phyloP scores from a whole-genome alignment of 1,140 invertebrate genomes.

The Pogonomyrmex barbatus region DNA sequence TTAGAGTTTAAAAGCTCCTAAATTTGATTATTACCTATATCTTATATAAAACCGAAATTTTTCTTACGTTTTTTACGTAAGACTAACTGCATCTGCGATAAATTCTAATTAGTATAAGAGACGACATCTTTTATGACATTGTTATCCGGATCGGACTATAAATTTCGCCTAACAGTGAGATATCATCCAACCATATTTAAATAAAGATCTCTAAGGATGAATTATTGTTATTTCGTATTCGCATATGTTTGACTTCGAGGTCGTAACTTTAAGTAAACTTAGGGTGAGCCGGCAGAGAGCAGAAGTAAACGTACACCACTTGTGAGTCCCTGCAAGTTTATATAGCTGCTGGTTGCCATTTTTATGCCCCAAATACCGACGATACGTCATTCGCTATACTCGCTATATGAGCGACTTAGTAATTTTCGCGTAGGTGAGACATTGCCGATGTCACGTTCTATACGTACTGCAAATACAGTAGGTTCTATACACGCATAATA shows the following conservation, averaged over 20 bases:
- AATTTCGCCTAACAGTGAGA: not conserved
- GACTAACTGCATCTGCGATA: not conserved
- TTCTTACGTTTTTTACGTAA: not conserved
- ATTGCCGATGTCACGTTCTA: conserved; percentile 23
- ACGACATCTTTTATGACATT: not conserved
- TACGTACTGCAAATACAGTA: not conserved
- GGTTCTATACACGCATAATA: not conserved
- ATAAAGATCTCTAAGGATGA: conserved; percentile 5
- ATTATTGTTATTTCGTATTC: not conserved
- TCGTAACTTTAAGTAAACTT: conserved; percentile 34
- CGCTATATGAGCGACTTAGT: not conserved
- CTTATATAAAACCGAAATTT: not conserved
- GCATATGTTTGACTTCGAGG: conserved; percentile 10
- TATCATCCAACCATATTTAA: not conserved
- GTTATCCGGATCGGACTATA: not conserved
- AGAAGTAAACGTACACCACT: conserved; percentile 21
- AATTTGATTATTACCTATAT: not conserved
- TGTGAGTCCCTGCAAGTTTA: not conserved
- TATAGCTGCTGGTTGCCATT: not conserved
- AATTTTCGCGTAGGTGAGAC: not conserved
- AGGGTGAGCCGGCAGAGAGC: not conserved
- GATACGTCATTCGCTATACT: conserved; percentile 16
- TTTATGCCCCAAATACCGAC: conserved; percentile 42
- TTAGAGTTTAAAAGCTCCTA: not conserved
- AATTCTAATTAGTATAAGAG: not conserved